These are phyloP conservation scores for Alsophila aescularia DNA, from an alignment of 2,888 invertebrate genomes.

Conservation along the genomic window DNA sequence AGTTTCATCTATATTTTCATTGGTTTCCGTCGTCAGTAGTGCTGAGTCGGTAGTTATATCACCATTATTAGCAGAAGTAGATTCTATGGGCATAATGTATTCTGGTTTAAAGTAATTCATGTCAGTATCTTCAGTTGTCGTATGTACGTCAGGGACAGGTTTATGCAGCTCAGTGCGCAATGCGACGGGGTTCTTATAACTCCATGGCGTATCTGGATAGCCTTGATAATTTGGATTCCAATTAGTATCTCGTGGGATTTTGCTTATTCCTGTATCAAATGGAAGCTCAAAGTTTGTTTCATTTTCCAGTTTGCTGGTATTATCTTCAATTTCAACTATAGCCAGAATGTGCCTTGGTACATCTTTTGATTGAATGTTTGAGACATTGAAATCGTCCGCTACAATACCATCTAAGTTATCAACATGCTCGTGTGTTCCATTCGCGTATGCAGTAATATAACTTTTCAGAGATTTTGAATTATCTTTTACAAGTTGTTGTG, in stretches of 20 bases:
- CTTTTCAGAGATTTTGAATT: slow-evolving; percentile 34
- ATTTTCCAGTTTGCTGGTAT: not conserved
- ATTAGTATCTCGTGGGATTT: slow-evolving; percentile 4
- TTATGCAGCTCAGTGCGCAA: not conserved
- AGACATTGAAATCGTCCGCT: slow-evolving; percentile 4
- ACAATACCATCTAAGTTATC: slow-evolving; percentile 46
- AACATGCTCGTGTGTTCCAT: slow-evolving; percentile 55
- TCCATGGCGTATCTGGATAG: not conserved
- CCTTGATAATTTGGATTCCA: not conserved
- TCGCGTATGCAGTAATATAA: slow-evolving; percentile 52
- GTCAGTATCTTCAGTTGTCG: slow-evolving; percentile 2
- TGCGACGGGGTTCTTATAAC: not conserved
- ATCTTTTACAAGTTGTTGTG: slow-evolving; percentile 1
- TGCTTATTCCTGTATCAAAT: slow-evolving; percentile 12
- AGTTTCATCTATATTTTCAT: not conserved
- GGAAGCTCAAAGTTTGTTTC: not conserved
- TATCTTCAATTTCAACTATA: slow-evolving; percentile 14
- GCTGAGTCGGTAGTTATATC: not conserved
- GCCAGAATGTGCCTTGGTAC: not conserved
- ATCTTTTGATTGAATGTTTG: slow-evolving; percentile 10
- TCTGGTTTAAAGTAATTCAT: slow-evolving; percentile 18
- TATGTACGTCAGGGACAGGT: not conserved
- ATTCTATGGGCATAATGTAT: slow-evolving; percentile 17
- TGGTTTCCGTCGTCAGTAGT: not conserved
- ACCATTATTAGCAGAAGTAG: slow-evolving; percentile 4